These are phyloP conservation scores for Octodon degus DNA, from an alignment of 2,113 vertebrate species.

Conservation along the genomic window DNA sequence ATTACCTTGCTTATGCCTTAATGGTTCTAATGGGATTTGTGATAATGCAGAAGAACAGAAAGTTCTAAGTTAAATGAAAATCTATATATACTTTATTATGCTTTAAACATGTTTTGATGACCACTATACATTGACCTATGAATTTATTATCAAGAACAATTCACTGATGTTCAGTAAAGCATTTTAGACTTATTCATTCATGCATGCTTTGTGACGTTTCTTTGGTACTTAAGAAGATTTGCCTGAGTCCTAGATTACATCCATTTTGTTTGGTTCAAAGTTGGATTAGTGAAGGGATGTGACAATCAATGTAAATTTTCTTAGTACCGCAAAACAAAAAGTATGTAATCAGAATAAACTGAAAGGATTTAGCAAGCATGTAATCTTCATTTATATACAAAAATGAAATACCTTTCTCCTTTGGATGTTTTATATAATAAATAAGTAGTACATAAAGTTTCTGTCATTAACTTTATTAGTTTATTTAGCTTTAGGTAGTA, in stretches of 20 bases:
- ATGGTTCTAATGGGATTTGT: conserved; percentile 33
- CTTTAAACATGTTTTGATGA: conserved; percentile 30
- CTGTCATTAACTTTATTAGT: conserved; percentile 26
- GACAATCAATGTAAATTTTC: background rate
- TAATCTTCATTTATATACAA: conserved; percentile 21
- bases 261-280: background rate
- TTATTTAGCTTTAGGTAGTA: conserved; percentile 36
- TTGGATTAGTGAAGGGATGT: background rate
- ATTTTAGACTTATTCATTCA: background rate
- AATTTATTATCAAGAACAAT: background rate
- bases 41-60: conserved; percentile 10
- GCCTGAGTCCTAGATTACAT: background rate
- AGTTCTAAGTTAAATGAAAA: conserved; percentile 47
- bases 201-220: background rate
- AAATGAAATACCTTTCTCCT: background rate
- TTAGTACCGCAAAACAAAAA: background rate
- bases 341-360: background rate
- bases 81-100: background rate
- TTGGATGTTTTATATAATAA: conserved; percentile 43
- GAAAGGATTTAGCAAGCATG: background rate
- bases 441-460: background rate
- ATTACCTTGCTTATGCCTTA: background rate
- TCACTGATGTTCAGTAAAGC: background rate
- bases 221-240: background rate
- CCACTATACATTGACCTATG: background rate